Evolutionary conservation across 2,797 vertebrate genomes (phyloP).

Genomic region (Oreochromis mossambicus): DNA sequence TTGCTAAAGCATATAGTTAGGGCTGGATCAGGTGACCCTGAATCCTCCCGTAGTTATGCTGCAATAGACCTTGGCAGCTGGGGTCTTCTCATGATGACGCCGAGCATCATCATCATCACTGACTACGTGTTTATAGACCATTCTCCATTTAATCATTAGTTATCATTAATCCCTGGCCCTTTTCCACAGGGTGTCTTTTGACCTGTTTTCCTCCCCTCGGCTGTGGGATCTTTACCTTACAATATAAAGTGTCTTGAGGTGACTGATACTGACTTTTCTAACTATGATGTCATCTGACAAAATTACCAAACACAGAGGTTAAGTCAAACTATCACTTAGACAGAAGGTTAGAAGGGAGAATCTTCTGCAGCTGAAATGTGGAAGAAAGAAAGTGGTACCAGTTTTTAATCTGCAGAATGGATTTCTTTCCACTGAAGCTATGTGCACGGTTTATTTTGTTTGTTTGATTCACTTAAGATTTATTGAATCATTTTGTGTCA

Average conservation of each 20-base stretch:
- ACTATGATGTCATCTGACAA: neutral
- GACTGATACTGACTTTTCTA: neutral
- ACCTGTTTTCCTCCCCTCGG: rapidly evolving
- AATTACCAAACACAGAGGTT: neutral
- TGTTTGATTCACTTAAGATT: neutral
- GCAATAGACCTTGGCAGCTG: too few species aligned
- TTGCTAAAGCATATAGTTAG: too few species aligned
- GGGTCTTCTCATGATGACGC: too few species aligned
- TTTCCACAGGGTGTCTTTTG: neutral
- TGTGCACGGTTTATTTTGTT: rapidly evolving
- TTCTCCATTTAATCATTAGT: too few species aligned
- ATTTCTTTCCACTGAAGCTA: neutral
- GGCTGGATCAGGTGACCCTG: too few species aligned
- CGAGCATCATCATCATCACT: too few species aligned
- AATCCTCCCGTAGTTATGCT: too few species aligned
- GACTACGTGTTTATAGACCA: too few species aligned
- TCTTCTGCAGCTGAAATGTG: neutral
- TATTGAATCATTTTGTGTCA: neutral
- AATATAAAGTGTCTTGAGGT: neutral
- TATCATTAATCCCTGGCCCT: too few species aligned
- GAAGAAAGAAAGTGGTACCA: rapidly evolving
- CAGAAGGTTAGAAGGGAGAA: neutral
- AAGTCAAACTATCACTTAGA: neutral
- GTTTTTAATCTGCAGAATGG: neutral
- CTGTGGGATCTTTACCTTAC: neutral